phyloP scores from a whole-genome alignment of 1,140 invertebrate genomes.

The Calycopis cecrops region DNA sequence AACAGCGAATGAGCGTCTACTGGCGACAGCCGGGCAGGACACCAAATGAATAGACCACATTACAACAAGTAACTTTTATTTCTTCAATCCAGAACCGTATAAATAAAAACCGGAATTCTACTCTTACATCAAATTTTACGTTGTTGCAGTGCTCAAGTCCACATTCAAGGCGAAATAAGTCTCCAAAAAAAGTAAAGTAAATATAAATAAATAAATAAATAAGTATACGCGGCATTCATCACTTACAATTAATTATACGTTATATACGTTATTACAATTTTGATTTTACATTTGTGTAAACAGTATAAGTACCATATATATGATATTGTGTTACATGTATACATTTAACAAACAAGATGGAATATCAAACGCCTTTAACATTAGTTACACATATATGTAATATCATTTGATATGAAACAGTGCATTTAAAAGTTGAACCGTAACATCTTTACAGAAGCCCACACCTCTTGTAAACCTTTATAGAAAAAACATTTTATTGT shows the following conservation, averaged over 20 bases:
- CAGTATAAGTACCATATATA: slow-evolving; percentile 49
- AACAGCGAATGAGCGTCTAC: slow-evolving; percentile 49
- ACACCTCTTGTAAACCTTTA: slow-evolving; percentile 67
- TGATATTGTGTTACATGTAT: slow-evolving; percentile 55
- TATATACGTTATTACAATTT: slow-evolving; percentile 34
- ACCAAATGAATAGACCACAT: slow-evolving; percentile 55
- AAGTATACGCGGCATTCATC: slow-evolving; percentile 22
- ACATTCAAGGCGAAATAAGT: slow-evolving; percentile 29
- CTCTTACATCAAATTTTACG: slow-evolving; percentile 62
- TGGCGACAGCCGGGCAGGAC: slow-evolving; percentile 30
- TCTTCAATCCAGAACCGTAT: slow-evolving; percentile 71
- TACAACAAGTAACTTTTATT: slow-evolving; percentile 73
- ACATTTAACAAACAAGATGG: slow-evolving; percentile 65
- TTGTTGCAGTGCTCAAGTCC: slow-evolving; percentile 45
- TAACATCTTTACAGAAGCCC: slow-evolving; percentile 52
- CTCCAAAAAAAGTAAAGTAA: slow-evolving; percentile 20
- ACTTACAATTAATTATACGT: slow-evolving; percentile 34
- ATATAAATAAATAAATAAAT: slow-evolving; percentile 44
- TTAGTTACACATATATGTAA: slow-evolving; percentile 46
- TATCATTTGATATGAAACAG: slow-evolving; percentile 57
- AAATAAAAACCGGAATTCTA: slow-evolving; percentile 67
- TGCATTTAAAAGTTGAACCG: slow-evolving; percentile 49
- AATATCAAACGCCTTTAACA: slow-evolving; percentile 60
- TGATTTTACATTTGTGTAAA: slow-evolving; percentile 43
- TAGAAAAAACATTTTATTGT: slow-evolving; percentile 73